These are phyloP conservation scores for Pachypsylla venusta DNA, from an alignment of 1,140 invertebrate species.

Conservation along the genomic window DNA sequence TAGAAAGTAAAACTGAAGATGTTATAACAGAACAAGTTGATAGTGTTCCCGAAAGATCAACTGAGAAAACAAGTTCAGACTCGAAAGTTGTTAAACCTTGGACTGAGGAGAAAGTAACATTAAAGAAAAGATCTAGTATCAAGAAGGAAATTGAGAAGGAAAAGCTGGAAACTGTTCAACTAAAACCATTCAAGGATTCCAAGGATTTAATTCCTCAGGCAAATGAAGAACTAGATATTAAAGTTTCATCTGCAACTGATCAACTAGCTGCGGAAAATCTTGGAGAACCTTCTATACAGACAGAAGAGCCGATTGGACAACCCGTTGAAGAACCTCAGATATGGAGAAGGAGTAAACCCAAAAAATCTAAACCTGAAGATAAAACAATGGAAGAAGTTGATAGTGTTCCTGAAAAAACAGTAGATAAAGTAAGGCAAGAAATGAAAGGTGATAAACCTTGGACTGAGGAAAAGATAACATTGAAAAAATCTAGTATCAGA, in stretches of 20 bases:
- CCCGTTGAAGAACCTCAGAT: too few species aligned
- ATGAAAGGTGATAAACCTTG: slow-evolving; percentile 18
- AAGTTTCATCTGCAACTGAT: too few species aligned
- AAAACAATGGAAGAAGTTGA: too few species aligned
- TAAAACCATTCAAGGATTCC: slow-evolving; percentile 32
- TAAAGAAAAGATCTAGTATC: slow-evolving; percentile 32
- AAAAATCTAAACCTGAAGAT: too few species aligned
- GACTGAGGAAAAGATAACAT: slow-evolving; percentile 26
- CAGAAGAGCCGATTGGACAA: neutral
- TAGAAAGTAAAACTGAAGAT: neutral
- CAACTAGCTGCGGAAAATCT: neutral
- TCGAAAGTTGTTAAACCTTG: too few species aligned
- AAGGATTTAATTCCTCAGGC: too few species aligned
- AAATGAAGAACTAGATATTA: too few species aligned
- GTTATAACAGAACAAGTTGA: slow-evolving; percentile 11
- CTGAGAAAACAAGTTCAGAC: neutral
- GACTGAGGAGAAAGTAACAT: slow-evolving; percentile 33
- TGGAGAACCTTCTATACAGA: neutral
- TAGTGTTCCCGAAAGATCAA: slow-evolving; percentile 24
- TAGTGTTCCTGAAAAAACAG: slow-evolving; percentile 24
- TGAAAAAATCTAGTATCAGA: slow-evolving; percentile 29
- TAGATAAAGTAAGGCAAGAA: neutral
- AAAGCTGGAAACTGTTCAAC: slow-evolving; percentile 31
- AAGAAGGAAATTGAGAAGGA: slow-evolving; percentile 30
- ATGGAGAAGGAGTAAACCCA: neutral